Base-by-base conservation (phyloP, 2,113 vertebrate genomes). In the Aphyosemion australe region DNA sequence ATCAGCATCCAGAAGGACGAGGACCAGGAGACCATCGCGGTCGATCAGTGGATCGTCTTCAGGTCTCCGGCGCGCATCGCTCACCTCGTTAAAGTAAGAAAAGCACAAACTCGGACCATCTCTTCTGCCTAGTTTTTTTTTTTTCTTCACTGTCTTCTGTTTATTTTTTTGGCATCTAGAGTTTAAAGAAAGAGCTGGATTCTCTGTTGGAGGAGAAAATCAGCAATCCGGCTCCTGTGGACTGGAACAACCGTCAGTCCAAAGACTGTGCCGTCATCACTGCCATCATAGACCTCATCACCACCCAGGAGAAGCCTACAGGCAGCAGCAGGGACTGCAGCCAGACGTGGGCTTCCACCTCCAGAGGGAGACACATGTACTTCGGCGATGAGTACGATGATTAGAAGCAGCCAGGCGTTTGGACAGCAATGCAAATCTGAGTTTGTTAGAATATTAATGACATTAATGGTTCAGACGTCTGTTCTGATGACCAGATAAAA, bases 1-100 rank as follows among this genome's bases (percentile, higher is more conserved):
- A 95, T 99, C 84, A 96, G 94, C 71, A 99, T 99, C 80, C 95
- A 98, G 91, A 98, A 93, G 68, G 97, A 99, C 12, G 91, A 94
- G 1, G 96, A 90, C 61, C 95, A 98, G 84, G 97, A 99, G 52
- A 99, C 97, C 12, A 95, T 99, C 0, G 93, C 97, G 3, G 97
- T 99, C 50, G 97, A 99, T 76, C 88, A 96, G 21, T 99, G 97
- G 97, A 99, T 99, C 54, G 92, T 99, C 57, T 99, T 99, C 87
- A 94, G 96, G 81, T 99, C 97, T 41, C 96, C 97, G 0, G 94
- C 93, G 11, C 94, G 95, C 77, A 99, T 96, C 64, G 97, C 96
- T 11, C 89, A 96, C 73, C 93, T 99, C 0, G 97, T 99, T 59
- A 99, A 99, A 94, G 97, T 96, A 58, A 89, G 61, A 0, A 0